Evolutionary conservation across 2,888 invertebrate genomes (phyloP), one percentile per base, ranked within the genome.

Genomic region (Euplagia quadripunctaria): DNA sequence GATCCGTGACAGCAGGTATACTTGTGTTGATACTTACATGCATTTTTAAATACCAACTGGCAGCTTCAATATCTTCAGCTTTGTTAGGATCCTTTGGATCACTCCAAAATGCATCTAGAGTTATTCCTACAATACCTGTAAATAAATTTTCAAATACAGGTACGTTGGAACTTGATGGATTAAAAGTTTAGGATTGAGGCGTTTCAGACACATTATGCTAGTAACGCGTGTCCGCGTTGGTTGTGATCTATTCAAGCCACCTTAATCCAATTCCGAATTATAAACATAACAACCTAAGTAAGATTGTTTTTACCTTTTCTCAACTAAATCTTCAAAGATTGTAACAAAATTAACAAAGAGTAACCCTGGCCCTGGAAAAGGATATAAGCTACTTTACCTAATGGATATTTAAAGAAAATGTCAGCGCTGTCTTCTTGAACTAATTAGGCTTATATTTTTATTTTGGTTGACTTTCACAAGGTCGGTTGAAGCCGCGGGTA

Each of bases 71-170:
- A 76, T 97, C 97, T 70, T 94, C 94, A 61, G 83, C 68, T n/a
- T 90, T 89, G 0, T 89, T 89, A 43, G 89, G 86, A 61, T 95
- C 92, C 85, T 94, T 93, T 5, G 97, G 96, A 82, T 96, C 96
- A 20, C 94, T 96, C 96, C 96, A 97, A 81, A 94, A 93, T 0
- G 96, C 91, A 79, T 96, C 96, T 42, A 97, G 86, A 0, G 96
- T 96, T 58, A 97, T 96, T 42, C 97, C 97, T 72, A 97, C 90
- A 90, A 92, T 94, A 42, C 97, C 97, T 97, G 85, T 16, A 80
- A 84, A 20, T 17, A 17, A 5, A 67, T 66, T 49, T 67, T 64
- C 31, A 5, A 58, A 31, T 17, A 20, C 7, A 42, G 31, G 31
- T 31, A 31, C 20, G 14, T 42, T 64, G 11, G 5, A 31, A 31